These are phyloP conservation scores for Megastigmus dorsalis DNA, from an alignment of 2,888 invertebrate genomes.

Conservation along the genomic window DNA sequence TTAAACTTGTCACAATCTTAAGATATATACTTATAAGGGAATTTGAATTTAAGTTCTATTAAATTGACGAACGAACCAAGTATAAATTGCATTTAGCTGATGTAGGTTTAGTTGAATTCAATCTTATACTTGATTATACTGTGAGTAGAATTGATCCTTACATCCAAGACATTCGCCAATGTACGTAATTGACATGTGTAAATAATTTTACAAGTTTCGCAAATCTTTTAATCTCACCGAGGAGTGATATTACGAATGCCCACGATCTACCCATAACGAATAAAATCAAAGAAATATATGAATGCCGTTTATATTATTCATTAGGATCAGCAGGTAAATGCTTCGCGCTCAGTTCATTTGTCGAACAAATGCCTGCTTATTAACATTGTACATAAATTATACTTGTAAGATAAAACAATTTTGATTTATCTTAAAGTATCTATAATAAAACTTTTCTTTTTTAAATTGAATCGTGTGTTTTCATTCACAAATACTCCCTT, in stretches of 20 bases:
- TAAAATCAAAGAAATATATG: conserved; percentile 24
- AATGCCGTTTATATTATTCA: conserved; percentile 13
- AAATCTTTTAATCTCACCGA: conserved; percentile 19
- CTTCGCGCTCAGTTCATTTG: conserved; percentile 20
- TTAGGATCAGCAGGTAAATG: neutral
- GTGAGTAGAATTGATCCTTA: neutral
- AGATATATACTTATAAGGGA: neutral
- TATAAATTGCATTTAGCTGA: conserved; percentile 26
- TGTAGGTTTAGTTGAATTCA: conserved; percentile 16
- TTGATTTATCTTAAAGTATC: conserved; percentile 46
- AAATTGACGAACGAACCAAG: neutral
- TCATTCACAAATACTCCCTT: neutral
- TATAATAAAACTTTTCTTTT: conserved; percentile 49
- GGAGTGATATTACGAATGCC: neutral
- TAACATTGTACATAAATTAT: conserved; percentile 48
- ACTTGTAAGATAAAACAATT: conserved; percentile 49
- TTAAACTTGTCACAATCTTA: conserved; percentile 14
- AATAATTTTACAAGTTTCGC: conserved; percentile 42
- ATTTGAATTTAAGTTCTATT: conserved; percentile 1
- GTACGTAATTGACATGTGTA: conserved; percentile 30
- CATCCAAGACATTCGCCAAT: conserved; percentile 1
- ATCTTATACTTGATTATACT: conserved; percentile 23
- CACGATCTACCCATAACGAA: neutral
- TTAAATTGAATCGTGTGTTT: conserved; percentile 12
- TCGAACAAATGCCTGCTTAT: conserved; percentile 30